Conservation (phyloP, 2,888 invertebrate species). For the Euproctis similis region DNA sequence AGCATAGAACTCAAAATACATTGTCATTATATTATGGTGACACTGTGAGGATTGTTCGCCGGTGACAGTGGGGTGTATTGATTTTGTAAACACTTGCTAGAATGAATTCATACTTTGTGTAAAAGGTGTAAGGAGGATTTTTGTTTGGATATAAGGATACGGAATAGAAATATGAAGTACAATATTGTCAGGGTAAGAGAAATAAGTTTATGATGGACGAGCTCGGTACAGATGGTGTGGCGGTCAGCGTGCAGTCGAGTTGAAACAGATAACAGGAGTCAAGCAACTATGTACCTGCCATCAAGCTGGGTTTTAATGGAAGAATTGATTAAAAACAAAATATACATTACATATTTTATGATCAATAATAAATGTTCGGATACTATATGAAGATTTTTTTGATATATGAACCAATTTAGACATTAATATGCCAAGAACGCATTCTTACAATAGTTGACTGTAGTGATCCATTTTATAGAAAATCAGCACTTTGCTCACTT, state of each 20-base stretch:
- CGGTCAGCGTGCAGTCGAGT: constrained; percentile 68
- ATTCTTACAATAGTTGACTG: too few relatives aligned
- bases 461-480: too few relatives aligned
- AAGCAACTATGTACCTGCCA: constrained; percentile 29
- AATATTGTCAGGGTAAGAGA: constrained; percentile 73
- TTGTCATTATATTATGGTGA: constrained; percentile 11
- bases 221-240: constrained; percentile 27
- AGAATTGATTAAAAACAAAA: too few relatives aligned
- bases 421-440: too few relatives aligned
- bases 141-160: constrained; percentile 15
- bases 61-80: constrained; percentile 38
- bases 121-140: constrained; percentile 11
- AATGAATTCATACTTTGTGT: constrained; percentile 10
- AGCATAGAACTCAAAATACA: constrained; percentile 19
- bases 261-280: constrained; percentile 59
- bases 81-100: constrained; percentile 25
- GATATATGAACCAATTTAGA: too few relatives aligned
- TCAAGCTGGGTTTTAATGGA: constrained; percentile 1
- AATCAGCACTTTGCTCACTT: too few relatives aligned
- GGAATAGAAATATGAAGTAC: constrained; percentile 48
- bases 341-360: too few relatives aligned
- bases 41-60: constrained; percentile 24
- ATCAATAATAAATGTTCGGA: too few relatives aligned
- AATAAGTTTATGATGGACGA: constrained; percentile 72
- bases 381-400: too few relatives aligned